A percentile compares a stretch with the other conserved stretches of the same genome.
Evolutionary conservation across 2,113 vertebrate species (phyloP).

Genomic region (Platanista minor): DNA sequence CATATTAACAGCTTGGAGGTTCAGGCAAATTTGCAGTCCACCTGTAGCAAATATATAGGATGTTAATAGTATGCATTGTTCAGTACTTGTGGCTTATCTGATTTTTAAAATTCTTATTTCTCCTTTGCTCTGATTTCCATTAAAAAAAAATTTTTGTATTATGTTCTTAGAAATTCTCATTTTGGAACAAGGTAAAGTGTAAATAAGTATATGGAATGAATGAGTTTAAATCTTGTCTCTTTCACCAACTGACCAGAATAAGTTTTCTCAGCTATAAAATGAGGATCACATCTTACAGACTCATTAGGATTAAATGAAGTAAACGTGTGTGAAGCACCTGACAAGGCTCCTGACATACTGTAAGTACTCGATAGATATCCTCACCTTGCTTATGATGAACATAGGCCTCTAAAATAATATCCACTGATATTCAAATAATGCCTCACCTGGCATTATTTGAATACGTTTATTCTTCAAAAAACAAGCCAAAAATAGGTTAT

Average conservation of each 20-base stretch:
- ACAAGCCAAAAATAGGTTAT: not conserved
- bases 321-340: not conserved
- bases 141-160: not conserved
- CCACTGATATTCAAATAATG: too few species aligned
- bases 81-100: not conserved
- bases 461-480: not conserved
- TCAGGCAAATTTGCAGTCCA: not conserved
- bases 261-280: not conserved
- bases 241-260: not conserved
- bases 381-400: not conserved
- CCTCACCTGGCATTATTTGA: not conserved
- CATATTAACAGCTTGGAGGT: not conserved
- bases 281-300: not conserved
- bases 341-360: not conserved
- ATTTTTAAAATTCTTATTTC: not conserved
- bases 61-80: not conserved
- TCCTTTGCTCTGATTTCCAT: not conserved
- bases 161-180: not conserved
- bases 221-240: not conserved
- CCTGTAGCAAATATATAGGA: not conserved
- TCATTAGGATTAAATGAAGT: not conserved
- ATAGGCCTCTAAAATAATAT: not conserved
- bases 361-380: not conserved
- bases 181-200: not conserved
- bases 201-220: not conserved